A percentile compares a stretch with the other conserved stretches of the same genome.
Conservation (phyloP, 2,888 invertebrate species). For the Zygothrica quintamaculata region DNA sequence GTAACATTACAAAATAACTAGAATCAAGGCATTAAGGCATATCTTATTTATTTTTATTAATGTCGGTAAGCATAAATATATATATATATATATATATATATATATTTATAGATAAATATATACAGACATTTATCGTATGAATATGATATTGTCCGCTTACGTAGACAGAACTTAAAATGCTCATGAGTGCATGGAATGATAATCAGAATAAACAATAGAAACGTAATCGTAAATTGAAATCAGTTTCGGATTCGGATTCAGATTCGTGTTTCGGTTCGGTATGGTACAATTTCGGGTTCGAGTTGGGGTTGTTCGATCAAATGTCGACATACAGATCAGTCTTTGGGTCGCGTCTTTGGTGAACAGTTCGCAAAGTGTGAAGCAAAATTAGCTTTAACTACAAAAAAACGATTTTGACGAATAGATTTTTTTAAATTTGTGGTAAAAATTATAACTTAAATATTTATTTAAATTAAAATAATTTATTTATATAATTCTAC, state of each 20-base stretch:
- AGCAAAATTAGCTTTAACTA: conserved; percentile 3
- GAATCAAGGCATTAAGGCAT: neutral
- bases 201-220: conserved; percentile 17
- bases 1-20: conserved; percentile 10
- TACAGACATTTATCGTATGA: too few relatives aligned
- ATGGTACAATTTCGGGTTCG: conserved; percentile 33
- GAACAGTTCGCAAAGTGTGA: conserved; percentile 61
- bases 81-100: too few relatives aligned
- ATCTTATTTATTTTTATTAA: conserved; percentile 29
- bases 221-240: conserved; percentile 2
- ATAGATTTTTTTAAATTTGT: neutral
- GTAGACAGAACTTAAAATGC: neutral
- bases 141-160: too few relatives aligned
- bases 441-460: conserved; percentile 15
- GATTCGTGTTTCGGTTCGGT: conserved; percentile 20
- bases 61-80: neutral
- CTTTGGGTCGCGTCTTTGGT: conserved; percentile 54
- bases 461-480: conserved; percentile 33
- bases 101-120: too few relatives aligned
- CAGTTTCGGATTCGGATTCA: conserved; percentile 12
- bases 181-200: conserved; percentile 6
- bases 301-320: conserved; percentile 33
- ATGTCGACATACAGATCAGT: conserved; percentile 55
- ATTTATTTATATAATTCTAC: too few relatives aligned
- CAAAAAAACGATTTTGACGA: conserved; percentile 12